Evolutionary conservation across 2,888 invertebrate genomes (phyloP), one percentile per base, ranked within the genome.

Genomic region (Priocnemis perturbator): DNA sequence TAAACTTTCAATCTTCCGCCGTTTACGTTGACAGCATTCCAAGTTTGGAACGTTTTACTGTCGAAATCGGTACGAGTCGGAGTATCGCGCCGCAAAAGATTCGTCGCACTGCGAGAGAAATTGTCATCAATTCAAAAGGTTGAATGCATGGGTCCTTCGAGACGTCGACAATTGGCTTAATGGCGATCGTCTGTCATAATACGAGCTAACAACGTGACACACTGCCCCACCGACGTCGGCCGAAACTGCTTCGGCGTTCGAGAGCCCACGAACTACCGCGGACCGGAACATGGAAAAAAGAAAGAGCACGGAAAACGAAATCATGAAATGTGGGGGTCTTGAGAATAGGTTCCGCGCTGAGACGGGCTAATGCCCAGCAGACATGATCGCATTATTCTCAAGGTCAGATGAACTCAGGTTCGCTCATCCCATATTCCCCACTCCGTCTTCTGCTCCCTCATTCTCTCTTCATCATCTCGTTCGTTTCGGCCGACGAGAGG

Each of bases 151-250:
- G 17, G 50, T 5, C 4, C 47, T 37, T 23, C 9, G 21, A 45
- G 23, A 45, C 45, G 44, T 57, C 60, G 26, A 37, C 57, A 57
- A 14, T 64, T 58, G 58, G 55, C 52, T 60, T 53, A 60, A 69
- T 47, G 53, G 62, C 47, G 60, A n/a, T 23, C 60, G 56, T 65
- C 64, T 21, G 26, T 47, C 57, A 48, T 60, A 44, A 62, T 65
- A 68, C 65, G 57, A 58, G 21, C 60, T 47, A 19, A 60, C 26
- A 44, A 47, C 60, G 60, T 60, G 60, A 60, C 60, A 60, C 44
- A 44, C 21, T 60, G 21, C 21, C 60, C 60, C 60, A 60, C 30
- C 57, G 57, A 57, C 57, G 37, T 57, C 57, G 15, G 15, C 19
- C 44, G 11, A 48, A 45, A 47, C 20, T 44, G 17, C 14, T 37